phyloP scores from a whole-genome alignment of 2,888 invertebrate genomes.

The Pristionchus entomophagus region DNA sequence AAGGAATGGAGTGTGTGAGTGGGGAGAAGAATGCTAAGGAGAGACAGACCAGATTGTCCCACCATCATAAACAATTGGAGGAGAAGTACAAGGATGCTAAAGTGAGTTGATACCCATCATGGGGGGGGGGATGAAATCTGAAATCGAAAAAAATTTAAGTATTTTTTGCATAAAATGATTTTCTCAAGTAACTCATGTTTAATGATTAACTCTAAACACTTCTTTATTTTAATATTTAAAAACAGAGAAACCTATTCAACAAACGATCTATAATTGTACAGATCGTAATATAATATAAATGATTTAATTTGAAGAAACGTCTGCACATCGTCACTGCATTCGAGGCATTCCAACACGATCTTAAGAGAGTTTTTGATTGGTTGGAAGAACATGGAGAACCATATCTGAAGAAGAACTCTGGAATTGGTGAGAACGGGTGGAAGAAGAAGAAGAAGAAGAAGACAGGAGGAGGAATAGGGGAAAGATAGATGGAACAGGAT shows the following conservation, averaged over 20 bases:
- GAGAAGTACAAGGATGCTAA: slow-evolving; percentile 7
- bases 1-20: not conserved
- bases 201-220: no score
- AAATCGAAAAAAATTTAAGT: no score
- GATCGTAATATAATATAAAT: no score
- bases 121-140: no score
- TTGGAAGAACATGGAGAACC: slow-evolving; percentile 74
- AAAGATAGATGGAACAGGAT: no score
- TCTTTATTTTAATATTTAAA: no score
- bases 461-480: no score
- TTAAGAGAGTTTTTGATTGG: slow-evolving; percentile 70
- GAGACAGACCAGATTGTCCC: not conserved
- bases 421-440: slow-evolving; percentile 63
- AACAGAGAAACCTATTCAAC: no score
- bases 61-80: slow-evolving; percentile 36
- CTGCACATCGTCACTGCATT: slow-evolving; percentile 60
- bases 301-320: slow-evolving; percentile 52
- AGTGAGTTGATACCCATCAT: not conserved
- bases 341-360: slow-evolving; percentile 65
- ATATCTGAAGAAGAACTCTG: slow-evolving; percentile 66
- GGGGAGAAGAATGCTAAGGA: slow-evolving; percentile 45
- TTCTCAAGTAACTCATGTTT: no score
- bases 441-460: not conserved
- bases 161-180: no score
- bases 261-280: no score